A percentile compares a stretch with the other conserved stretches of the same genome.
Conservation (phyloP, 2,888 invertebrate genomes). For the Dorcus parallelipipedus region DNA sequence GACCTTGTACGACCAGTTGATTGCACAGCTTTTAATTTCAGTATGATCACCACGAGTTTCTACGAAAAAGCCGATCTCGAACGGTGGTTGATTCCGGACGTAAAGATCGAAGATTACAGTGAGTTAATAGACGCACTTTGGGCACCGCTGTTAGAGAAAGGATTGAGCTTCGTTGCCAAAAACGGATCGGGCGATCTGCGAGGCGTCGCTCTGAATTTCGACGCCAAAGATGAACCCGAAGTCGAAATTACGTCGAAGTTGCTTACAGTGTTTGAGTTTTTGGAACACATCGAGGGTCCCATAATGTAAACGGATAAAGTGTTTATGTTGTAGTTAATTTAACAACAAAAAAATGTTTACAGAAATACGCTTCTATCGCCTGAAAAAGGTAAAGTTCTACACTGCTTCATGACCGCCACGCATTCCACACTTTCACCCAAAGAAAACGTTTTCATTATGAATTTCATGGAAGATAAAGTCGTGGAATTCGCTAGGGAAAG, state of each 20-base stretch:
- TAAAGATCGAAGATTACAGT: conserved; percentile 65
- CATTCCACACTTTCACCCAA: conserved; percentile 60
- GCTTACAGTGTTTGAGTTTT: conserved; percentile 70
- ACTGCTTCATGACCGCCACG: conserved; percentile 88
- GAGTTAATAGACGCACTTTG: conserved; percentile 68
- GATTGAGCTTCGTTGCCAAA: conserved; percentile 69
- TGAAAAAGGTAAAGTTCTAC: conserved; percentile 68
- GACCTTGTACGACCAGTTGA: background rate
- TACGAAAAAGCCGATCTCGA: conserved; percentile 84
- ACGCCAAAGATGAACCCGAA: conserved; percentile 76
- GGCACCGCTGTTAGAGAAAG: conserved; percentile 64
- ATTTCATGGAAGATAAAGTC: conserved; percentile 74
- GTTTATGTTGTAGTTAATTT: background rate
- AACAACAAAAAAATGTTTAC: conserved; percentile 8
- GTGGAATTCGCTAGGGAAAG: conserved; percentile 62
- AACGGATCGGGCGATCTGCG: conserved; percentile 56
- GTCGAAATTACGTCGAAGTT: conserved; percentile 67
- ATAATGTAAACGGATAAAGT: conserved; percentile 53
- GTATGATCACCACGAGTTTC: conserved; percentile 82
- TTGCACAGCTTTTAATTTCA: conserved; percentile 41
- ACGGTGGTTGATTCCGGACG: conserved; percentile 69
- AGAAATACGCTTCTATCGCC: conserved; percentile 60
- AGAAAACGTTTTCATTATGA: conserved; percentile 77
- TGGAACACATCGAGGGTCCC: conserved; percentile 74
- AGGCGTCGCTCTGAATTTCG: conserved; percentile 77